Evolutionary conservation across 2,888 invertebrate species (phyloP).

Genomic region (Ashinkailepas kermadecensis): DNA sequence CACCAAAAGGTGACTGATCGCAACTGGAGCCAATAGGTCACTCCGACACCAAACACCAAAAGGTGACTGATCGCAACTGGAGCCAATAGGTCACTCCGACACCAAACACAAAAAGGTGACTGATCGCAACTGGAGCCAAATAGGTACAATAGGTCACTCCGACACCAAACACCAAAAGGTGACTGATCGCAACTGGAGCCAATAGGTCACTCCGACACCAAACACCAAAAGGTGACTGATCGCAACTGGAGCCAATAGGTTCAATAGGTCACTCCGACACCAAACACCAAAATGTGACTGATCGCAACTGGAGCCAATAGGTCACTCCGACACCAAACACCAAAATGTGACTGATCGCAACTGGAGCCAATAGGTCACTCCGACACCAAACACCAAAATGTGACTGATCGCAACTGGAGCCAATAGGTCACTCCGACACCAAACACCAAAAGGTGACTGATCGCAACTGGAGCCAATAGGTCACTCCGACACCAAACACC

Average conservation of each 20-base stretch:
- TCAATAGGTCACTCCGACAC: background rate
- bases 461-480: background rate
- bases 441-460: background rate
- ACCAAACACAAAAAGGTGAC: slow-evolving; percentile 16
- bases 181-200: too few species aligned
- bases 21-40: background rate
- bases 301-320: background rate
- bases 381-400: too few species aligned
- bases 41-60: too few species aligned
- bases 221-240: background rate
- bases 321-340: too few species aligned
- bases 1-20: background rate
- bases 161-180: too few species aligned
- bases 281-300: slow-evolving; percentile 3
- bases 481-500: too few species aligned
- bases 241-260: background rate
- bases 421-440: background rate
- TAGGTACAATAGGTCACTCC: background rate
- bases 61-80: background rate
- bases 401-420: background rate
- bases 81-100: background rate
- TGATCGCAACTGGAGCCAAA: too few species aligned
- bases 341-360: background rate
- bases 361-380: background rate
- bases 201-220: background rate